Evolutionary conservation across 2,888 invertebrate species (phyloP).

Genomic region (Philereme transversata): DNA sequence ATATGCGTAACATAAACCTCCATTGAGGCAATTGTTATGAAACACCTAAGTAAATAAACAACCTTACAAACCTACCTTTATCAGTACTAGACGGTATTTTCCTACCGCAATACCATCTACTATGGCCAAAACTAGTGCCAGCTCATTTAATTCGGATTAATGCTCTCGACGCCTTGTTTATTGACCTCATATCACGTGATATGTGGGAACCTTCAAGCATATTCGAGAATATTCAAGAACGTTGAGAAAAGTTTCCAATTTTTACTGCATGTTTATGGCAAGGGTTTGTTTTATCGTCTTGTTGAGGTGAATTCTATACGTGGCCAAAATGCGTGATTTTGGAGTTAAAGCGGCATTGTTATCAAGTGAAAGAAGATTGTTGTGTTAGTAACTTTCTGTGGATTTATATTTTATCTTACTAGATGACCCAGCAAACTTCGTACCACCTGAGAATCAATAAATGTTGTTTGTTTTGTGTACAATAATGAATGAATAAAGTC

Average conservation of each 20-base stretch:
- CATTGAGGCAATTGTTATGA: too few species aligned
- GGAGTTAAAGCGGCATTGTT: conserved; percentile 23
- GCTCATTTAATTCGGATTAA: conserved; percentile 66
- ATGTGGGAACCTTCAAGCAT: conserved; percentile 36
- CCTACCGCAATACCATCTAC: conserved; percentile 20
- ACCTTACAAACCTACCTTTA: neutral
- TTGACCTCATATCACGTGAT: conserved; percentile 49
- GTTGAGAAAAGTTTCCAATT: conserved; percentile 27
- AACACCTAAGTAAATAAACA: too few species aligned
- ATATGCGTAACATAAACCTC: too few species aligned
- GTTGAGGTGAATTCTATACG: conserved; percentile 31
- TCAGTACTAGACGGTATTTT: conserved; percentile 13
- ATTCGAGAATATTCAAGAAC: conserved; percentile 32
- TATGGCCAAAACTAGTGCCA: conserved; percentile 37
- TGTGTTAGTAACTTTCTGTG: conserved; percentile 1
- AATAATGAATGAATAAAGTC: too few species aligned
- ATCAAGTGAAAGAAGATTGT: conserved; percentile 18
- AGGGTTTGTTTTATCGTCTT: conserved; percentile 37
- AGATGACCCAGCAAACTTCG: too few species aligned
- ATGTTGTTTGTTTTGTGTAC: too few species aligned
- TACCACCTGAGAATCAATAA: too few species aligned
- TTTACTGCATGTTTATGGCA: conserved; percentile 31
- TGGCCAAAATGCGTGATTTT: conserved; percentile 24
- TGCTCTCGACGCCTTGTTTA: conserved; percentile 51
- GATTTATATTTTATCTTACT: too few species aligned